Evolutionary conservation across 2,113 vertebrate species (phyloP).

Genomic region (Setophaga coronata): DNA sequence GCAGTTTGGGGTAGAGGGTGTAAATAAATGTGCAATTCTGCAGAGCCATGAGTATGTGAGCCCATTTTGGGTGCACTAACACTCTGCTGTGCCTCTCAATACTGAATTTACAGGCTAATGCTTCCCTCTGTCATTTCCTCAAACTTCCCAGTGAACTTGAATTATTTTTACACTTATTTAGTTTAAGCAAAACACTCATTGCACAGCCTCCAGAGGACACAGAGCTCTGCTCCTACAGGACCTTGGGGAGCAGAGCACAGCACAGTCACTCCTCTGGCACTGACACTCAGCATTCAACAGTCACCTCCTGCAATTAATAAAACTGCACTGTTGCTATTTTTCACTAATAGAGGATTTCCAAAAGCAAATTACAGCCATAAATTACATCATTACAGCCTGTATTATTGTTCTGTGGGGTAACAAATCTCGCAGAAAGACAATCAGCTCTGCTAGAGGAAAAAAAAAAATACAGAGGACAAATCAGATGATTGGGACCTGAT

Average conservation of each 20-base stretch:
- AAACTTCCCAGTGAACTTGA: not conserved
- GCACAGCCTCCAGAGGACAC: not conserved
- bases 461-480: not conserved
- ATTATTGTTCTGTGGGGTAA: constrained; percentile 43
- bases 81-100: not conserved
- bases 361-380: constrained; percentile 58
- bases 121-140: not conserved
- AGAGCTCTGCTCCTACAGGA: not conserved
- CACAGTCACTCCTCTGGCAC: not conserved
- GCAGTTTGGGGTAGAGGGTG: not conserved
- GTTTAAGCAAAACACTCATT: not conserved
- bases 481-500: constrained; percentile 5
- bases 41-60: not conserved
- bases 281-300: constrained; percentile 25
- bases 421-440: constrained; percentile 59
- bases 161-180: not conserved
- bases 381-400: constrained; percentile 38
- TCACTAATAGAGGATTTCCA: constrained; percentile 64
- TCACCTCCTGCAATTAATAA: constrained; percentile 16
- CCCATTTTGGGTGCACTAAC: not conserved
- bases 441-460: constrained; percentile 9
- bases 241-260: not conserved
- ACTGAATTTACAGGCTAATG: not conserved
- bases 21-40: not conserved
- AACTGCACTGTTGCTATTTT: constrained; percentile 1